These are phyloP conservation scores for Cataglyphis cursor DNA, from an alignment of 2,888 invertebrate species.

Conservation along the genomic window DNA sequence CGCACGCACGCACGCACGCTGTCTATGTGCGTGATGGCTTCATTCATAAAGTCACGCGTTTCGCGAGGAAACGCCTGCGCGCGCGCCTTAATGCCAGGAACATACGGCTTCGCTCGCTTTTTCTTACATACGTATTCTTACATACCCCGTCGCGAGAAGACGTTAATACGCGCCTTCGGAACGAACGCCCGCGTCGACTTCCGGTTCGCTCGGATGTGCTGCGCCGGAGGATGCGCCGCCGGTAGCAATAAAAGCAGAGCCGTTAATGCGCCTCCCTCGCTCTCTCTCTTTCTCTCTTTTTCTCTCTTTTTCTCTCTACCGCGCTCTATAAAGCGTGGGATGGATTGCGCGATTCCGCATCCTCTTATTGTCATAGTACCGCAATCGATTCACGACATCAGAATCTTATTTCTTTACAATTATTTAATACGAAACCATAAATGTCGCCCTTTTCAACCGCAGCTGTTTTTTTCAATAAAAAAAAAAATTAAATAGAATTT, in stretches of 20 bases:
- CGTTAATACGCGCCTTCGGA: constrained; percentile 58
- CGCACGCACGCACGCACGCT: constrained; percentile 54
- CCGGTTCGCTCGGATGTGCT: constrained; percentile 43
- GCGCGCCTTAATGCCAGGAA: constrained; percentile 73
- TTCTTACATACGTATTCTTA: constrained; percentile 12
- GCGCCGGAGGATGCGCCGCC: constrained; percentile 23
- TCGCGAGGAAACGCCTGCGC: constrained; percentile 71
- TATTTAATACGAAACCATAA: not conserved
- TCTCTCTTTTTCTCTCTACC: not conserved
- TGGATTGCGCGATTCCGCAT: not conserved
- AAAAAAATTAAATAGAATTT: not conserved
- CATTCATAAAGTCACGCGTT: constrained; percentile 84
- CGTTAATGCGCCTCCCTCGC: constrained; percentile 25
- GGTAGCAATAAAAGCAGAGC: constrained; percentile 34
- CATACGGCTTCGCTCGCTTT: constrained; percentile 43
- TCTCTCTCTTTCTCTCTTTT: not conserved
- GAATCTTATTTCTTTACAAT: not conserved
- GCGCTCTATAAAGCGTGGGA: constrained; percentile 8
- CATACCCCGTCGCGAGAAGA: constrained; percentile 34
- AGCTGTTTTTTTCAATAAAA: not conserved
- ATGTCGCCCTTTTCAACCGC: not conserved
- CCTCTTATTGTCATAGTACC: not conserved
- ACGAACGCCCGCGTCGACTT: constrained; percentile 51
- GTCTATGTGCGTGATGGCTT: constrained; percentile 78
- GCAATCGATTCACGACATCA: not conserved